Evolutionary conservation across 2,888 invertebrate species (phyloP).

Genomic region (Oxycera nigricornis): DNA sequence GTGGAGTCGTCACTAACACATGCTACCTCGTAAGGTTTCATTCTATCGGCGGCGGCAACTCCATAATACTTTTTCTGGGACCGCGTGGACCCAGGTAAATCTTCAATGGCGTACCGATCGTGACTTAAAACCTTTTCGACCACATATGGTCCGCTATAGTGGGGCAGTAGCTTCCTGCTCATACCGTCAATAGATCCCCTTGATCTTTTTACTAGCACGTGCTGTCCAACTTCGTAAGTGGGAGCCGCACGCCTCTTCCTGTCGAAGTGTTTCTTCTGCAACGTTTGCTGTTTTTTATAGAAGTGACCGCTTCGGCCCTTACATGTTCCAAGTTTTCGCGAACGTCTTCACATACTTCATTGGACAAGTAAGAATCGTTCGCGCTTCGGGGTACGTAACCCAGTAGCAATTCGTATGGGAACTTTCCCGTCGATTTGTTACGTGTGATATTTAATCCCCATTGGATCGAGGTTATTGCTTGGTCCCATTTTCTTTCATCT

Average conservation of each 20-base stretch:
- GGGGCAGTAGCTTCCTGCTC: not conserved
- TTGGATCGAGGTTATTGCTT: not conserved
- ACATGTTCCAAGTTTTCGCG: not conserved
- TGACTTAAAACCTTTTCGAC: not conserved
- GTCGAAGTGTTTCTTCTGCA: not conserved
- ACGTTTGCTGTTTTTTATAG: not conserved
- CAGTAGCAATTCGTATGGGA: not conserved
- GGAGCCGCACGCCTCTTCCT: not conserved
- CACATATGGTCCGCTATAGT: not conserved
- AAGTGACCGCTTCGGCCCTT: not conserved
- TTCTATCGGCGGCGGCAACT: too few species aligned
- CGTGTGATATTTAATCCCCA: not conserved
- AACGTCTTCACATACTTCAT: not conserved
- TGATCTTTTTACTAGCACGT: not conserved
- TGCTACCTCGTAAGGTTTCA: too few species aligned
- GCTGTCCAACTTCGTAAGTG: not conserved
- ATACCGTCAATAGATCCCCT: not conserved
- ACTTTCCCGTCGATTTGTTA: not conserved
- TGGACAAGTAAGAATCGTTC: not conserved
- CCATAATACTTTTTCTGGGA: not conserved
- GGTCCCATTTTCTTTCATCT: not conserved
- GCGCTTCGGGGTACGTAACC: not conserved
- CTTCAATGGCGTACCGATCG: slow-evolving; percentile 8
- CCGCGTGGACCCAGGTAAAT: not conserved
- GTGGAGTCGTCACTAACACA: too few species aligned